Evolutionary conservation across 2,888 invertebrate genomes (phyloP).

Genomic region (Eristalis tenax): DNA sequence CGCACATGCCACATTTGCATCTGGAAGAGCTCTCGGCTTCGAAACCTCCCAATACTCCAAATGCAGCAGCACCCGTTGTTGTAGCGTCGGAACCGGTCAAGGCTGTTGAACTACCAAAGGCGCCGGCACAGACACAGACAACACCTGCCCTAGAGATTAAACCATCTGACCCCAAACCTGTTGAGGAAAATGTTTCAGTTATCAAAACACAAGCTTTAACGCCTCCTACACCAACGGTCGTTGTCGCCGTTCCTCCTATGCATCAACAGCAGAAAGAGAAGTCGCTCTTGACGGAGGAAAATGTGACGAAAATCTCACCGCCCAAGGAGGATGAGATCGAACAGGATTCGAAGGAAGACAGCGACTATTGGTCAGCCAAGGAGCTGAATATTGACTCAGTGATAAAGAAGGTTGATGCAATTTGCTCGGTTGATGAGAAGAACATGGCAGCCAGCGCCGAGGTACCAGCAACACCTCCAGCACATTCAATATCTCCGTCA

Average conservation of each 20-base stretch:
- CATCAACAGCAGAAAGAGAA: conserved; percentile 58
- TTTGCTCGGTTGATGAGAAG: conserved; percentile 59
- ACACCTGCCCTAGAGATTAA: conserved; percentile 7
- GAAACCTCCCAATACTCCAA: conserved; percentile 18
- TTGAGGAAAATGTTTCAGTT: conserved; percentile 49
- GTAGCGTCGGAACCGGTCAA: conserved; percentile 21
- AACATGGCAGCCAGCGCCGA: conserved; percentile 7
- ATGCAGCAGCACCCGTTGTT: background rate
- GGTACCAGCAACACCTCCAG: background rate
- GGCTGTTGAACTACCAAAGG: background rate
- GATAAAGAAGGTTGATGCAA: conserved; percentile 88
- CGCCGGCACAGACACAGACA: background rate
- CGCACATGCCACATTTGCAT: conserved; percentile 60
- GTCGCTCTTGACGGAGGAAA: conserved; percentile 78
- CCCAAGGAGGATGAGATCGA: conserved; percentile 80
- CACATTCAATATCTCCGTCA: background rate
- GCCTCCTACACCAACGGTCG: conserved; percentile 18
- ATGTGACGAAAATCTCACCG: conserved; percentile 78
- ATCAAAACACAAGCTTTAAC: conserved; percentile 52
- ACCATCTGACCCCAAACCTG: conserved; percentile 5
- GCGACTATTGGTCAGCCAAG: conserved; percentile 90
- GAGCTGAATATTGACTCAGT: conserved; percentile 91
- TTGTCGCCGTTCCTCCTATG: conserved; percentile 3
- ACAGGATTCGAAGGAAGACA: conserved; percentile 86
- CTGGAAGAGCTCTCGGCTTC: conserved; percentile 29